phyloP scores from a whole-genome alignment of 2,888 invertebrate genomes.

The Acholoe squamosa region DNA sequence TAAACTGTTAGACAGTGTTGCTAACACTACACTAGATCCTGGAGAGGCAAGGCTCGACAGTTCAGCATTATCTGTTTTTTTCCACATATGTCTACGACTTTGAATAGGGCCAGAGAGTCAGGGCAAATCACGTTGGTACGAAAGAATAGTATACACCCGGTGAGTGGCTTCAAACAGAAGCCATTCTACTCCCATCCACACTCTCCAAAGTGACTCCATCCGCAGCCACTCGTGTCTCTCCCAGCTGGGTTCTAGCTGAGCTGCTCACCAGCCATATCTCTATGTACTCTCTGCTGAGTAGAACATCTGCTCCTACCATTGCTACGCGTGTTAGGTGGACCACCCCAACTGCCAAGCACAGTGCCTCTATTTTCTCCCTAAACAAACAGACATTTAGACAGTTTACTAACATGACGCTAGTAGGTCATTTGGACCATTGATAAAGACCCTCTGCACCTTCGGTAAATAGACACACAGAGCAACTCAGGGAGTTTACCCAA shows the following conservation, averaged over 20 bases:
- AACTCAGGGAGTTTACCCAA: no score
- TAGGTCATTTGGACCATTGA: neutral
- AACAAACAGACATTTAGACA: slow-evolving; percentile 30
- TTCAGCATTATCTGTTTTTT: no score
- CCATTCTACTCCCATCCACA: no score
- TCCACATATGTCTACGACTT: no score
- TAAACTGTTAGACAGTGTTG: no score
- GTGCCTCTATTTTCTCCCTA: neutral
- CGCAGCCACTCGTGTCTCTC: neutral
- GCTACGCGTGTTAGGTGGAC: neutral
- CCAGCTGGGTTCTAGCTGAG: neutral
- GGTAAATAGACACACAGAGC: no score
- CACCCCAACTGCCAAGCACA: neutral
- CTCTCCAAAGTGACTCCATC: neutral
- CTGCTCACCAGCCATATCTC: neutral
- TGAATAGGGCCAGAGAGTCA: no score
- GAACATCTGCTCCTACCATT: slow-evolving; percentile 8
- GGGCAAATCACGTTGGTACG: no score
- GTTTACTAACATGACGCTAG: slow-evolving; percentile 7
- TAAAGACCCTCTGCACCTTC: neutral
- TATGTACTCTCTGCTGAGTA: neutral
- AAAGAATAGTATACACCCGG: no score
- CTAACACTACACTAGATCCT: no score
- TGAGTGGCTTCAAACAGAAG: no score
- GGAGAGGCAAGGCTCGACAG: no score